These are phyloP conservation scores for Mamestra brassicae DNA, from an alignment of 2,888 invertebrate genomes.

Conservation along the genomic window DNA sequence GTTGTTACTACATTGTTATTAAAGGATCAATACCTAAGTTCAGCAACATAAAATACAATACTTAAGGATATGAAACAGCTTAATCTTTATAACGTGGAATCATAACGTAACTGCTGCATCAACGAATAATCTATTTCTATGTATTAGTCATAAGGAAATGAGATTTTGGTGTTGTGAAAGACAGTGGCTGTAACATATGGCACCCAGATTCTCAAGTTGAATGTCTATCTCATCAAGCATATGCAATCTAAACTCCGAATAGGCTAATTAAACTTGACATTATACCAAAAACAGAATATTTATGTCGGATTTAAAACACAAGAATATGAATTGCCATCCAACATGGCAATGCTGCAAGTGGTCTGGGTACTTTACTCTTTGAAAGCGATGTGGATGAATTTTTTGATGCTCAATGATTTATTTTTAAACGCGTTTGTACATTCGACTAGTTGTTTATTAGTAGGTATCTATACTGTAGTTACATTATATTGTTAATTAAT, in stretches of 20 bases:
- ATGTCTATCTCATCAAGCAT: slow-evolving; percentile 21
- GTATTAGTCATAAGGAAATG: slow-evolving; percentile 35
- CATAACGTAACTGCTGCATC: background rate
- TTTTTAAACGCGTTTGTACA: too few species aligned
- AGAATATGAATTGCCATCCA: background rate
- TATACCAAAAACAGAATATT: slow-evolving; percentile 39
- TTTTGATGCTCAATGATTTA: background rate
- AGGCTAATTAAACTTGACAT: slow-evolving; percentile 46
- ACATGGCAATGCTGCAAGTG: background rate
- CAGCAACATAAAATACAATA: background rate
- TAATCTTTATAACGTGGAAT: slow-evolving; percentile 1
- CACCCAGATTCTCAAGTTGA: slow-evolving; percentile 38
- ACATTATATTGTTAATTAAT: background rate
- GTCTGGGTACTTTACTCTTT: background rate
- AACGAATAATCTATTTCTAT: background rate
- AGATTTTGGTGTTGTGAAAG: slow-evolving; percentile 33
- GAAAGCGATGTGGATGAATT: background rate
- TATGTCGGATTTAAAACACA: background rate
- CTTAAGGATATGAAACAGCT: background rate
- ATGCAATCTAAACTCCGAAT: slow-evolving; percentile 32
- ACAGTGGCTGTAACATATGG: slow-evolving; percentile 16
- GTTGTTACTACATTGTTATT: background rate
- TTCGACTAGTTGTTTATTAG: background rate
- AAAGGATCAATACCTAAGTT: background rate
- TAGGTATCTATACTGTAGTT: background rate